phyloP scores from a whole-genome alignment of 2,797 vertebrate species.

The Acipenser ruthenus region DNA sequence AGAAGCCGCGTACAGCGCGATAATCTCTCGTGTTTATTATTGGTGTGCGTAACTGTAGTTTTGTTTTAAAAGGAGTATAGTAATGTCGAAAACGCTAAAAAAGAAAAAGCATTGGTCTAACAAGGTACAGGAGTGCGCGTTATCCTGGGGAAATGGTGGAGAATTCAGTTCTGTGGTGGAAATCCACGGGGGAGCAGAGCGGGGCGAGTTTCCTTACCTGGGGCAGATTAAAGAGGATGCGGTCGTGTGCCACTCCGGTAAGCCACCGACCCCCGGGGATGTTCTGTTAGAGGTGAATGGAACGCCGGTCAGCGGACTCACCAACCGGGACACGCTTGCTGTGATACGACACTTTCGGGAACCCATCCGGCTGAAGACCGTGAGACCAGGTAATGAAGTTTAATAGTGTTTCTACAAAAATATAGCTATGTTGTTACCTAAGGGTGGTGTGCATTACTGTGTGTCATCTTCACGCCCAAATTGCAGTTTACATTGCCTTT shows the following conservation, averaged over 20 bases:
- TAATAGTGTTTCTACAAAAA: too few species aligned
- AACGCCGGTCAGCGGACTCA: constrained; percentile 91
- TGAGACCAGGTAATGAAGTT: constrained; percentile 72
- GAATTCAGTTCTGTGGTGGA: constrained; percentile 62
- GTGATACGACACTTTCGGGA: constrained; percentile 91
- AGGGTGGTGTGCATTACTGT: too few species aligned
- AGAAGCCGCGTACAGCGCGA: too few species aligned
- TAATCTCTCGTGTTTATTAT: too few species aligned
- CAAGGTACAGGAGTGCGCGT: constrained; percentile 85
- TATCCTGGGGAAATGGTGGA: constrained; percentile 74
- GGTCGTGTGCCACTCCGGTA: constrained; percentile 62
- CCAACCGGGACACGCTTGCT: constrained; percentile 84
- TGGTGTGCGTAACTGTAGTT: too few species aligned
- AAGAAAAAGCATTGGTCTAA: constrained; percentile 93
- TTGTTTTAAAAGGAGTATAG: constrained; percentile 14
- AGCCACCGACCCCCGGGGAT: constrained; percentile 71
- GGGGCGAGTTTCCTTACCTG: constrained; percentile 78
- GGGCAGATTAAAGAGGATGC: constrained; percentile 60
- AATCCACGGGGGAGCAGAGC: constrained; percentile 78
- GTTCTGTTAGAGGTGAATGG: constrained; percentile 94
- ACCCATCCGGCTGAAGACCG: constrained; percentile 84
- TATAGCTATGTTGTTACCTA: too few species aligned
- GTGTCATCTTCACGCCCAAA: too few species aligned
- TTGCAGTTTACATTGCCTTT: too few species aligned
- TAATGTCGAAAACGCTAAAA: constrained; percentile 91